Evolutionary conservation across 2,797 vertebrate genomes (phyloP).

Genomic region (Clarias pachynema): DNA sequence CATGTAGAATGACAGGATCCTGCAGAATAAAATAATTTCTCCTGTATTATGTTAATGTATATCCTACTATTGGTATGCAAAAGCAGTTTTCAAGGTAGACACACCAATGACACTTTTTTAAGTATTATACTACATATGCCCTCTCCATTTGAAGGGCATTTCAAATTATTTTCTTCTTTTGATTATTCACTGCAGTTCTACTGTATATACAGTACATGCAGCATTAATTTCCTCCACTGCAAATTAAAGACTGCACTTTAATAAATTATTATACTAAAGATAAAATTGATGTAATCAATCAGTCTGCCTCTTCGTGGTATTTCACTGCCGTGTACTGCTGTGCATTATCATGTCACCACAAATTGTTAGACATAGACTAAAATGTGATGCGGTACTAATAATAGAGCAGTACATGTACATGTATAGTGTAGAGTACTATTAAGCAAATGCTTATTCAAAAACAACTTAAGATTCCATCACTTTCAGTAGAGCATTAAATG

Average conservation of each 20-base stretch:
- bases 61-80: slow-evolving; percentile 18
- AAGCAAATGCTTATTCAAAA: slow-evolving; percentile 18
- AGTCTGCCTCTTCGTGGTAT: slow-evolving; percentile 41
- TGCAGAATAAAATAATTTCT: slow-evolving; percentile 26
- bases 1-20: slow-evolving; percentile 47
- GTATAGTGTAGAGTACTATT: not conserved
- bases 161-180: slow-evolving; percentile 42
- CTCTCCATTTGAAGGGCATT: slow-evolving; percentile 30
- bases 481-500: slow-evolving; percentile 68
- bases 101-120: not conserved
- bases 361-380: slow-evolving; percentile 43
- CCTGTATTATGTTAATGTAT: not conserved
- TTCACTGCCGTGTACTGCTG: slow-evolving; percentile 25
- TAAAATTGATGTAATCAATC: slow-evolving; percentile 42
- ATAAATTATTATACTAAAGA: slow-evolving; percentile 45
- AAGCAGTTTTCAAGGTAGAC: not conserved
- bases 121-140: slow-evolving; percentile 3
- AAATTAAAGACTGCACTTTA: not conserved
- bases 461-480: slow-evolving; percentile 47
- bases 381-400: not conserved
- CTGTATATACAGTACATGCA: slow-evolving; percentile 1
- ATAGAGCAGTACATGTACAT: not conserved
- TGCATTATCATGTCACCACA: slow-evolving; percentile 26
- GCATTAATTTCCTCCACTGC: slow-evolving; percentile 18
- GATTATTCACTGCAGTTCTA: not conserved